phyloP scores from a whole-genome alignment of 2,113 vertebrate species.

The Lophius piscatorius region DNA sequence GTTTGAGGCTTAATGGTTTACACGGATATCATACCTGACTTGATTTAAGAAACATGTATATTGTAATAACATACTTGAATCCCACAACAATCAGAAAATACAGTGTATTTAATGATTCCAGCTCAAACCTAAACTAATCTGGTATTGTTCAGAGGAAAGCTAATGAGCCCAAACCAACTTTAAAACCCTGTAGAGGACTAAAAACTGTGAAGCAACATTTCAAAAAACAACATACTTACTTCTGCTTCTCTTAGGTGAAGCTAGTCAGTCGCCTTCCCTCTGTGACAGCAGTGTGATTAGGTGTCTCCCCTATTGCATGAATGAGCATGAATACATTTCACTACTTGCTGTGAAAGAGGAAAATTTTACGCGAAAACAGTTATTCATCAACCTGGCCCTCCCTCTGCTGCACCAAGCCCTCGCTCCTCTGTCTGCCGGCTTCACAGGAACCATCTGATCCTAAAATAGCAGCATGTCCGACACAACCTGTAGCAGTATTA shows the following conservation, averaged over 20 bases:
- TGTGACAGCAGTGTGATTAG: conserved; percentile 12
- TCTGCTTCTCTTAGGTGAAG: background rate
- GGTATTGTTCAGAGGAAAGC: too few species aligned
- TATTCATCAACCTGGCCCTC: conserved; percentile 41
- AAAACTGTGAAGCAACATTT: too few species aligned
- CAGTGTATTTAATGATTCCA: too few species aligned
- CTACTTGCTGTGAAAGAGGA: conserved; percentile 29
- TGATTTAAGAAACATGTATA: too few species aligned
- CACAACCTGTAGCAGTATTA: background rate
- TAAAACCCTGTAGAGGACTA: too few species aligned
- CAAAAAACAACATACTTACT: conserved; percentile 42
- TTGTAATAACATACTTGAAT: too few species aligned
- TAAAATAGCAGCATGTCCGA: conserved; percentile 13
- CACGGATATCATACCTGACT: too few species aligned
- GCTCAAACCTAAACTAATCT: too few species aligned
- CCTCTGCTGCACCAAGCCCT: background rate
- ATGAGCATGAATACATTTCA: conserved; percentile 26
- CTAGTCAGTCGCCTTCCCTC: background rate
- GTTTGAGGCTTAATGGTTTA: too few species aligned
- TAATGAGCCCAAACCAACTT: too few species aligned
- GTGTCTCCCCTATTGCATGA: conserved; percentile 29
- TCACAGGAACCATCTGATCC: background rate
- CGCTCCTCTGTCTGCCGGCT: background rate
- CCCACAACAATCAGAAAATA: too few species aligned
- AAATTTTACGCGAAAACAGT: conserved; percentile 48